Evolutionary conservation across 2,113 vertebrate species (phyloP).

Genomic region (Malaclemys terrapin): DNA sequence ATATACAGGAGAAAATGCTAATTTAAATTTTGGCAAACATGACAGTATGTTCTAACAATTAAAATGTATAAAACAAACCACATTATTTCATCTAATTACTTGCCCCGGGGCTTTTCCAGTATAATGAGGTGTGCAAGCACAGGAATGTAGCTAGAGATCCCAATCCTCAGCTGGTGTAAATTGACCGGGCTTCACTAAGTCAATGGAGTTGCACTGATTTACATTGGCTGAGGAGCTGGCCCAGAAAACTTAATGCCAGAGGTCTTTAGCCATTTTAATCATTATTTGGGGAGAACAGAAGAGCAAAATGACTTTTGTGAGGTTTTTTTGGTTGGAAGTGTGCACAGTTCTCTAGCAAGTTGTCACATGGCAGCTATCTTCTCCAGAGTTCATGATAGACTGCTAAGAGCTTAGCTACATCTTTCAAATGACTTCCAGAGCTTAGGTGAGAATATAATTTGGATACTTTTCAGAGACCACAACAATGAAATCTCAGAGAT

Average conservation of each 20-base stretch:
- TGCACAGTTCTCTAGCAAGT: background rate
- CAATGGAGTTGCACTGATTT: constrained; percentile 45
- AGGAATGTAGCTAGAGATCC: background rate
- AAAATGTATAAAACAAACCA: background rate
- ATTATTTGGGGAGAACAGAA: background rate
- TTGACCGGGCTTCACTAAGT: background rate
- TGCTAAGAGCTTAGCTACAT: background rate
- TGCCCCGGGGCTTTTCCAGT: background rate
- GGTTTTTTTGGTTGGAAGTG: background rate
- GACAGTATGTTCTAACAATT: background rate
- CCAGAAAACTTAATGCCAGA: background rate
- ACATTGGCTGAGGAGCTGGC: constrained; percentile 53
- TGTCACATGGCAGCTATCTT: background rate
- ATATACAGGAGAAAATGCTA: background rate
- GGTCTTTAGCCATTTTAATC: background rate
- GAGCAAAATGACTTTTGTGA: fast-evolving
- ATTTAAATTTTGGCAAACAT: background rate
- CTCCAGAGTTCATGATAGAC: background rate
- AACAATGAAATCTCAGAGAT: background rate
- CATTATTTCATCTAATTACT: background rate
- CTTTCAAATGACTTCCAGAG: background rate
- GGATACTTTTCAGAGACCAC: background rate
- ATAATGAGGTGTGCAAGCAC: background rate
- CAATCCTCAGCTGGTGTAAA: background rate
- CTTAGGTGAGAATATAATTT: background rate